Evolutionary conservation across 2,113 vertebrate genomes (phyloP).

Genomic region (Psilopsiagon aurifrons): DNA sequence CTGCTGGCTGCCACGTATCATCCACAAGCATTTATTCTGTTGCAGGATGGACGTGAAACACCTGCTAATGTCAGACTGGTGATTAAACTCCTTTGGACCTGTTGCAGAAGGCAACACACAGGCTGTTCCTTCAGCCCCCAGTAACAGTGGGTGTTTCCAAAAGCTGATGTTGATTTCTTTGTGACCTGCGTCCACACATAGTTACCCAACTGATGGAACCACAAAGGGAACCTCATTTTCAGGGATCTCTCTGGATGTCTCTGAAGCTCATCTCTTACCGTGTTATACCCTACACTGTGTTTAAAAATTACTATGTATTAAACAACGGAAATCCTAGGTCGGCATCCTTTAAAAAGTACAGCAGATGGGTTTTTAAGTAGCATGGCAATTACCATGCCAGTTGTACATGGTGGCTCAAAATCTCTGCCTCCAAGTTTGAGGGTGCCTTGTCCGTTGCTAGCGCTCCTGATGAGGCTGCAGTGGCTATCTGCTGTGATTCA

Average conservation of each 20-base stretch:
- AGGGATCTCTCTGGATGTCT: not conserved
- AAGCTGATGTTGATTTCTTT: not conserved
- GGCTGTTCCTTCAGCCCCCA: not conserved
- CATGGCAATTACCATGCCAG: not conserved
- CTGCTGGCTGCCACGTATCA: not conserved
- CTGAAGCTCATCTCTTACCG: not conserved
- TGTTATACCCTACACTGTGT: fast-evolving
- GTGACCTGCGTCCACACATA: not conserved
- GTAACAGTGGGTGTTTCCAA: not conserved
- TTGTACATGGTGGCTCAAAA: not conserved
- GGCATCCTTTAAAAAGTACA: not conserved
- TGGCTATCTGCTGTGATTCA: constrained; percentile 61
- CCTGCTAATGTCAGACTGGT: not conserved
- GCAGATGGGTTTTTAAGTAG: not conserved
- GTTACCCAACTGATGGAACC: not conserved
- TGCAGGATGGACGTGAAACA: not conserved
- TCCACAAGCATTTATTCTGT: not conserved
- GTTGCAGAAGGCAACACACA: not conserved
- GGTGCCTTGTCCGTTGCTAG: constrained; percentile 40
- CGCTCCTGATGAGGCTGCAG: not conserved
- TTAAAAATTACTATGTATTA: not conserved
- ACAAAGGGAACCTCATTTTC: not conserved
- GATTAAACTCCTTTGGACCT: not conserved
- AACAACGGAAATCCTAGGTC: not conserved
- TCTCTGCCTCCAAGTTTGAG: constrained; percentile 30